Base-by-base conservation (phyloP, 2,888 invertebrate species). In the Dynastes tityus region DNA sequence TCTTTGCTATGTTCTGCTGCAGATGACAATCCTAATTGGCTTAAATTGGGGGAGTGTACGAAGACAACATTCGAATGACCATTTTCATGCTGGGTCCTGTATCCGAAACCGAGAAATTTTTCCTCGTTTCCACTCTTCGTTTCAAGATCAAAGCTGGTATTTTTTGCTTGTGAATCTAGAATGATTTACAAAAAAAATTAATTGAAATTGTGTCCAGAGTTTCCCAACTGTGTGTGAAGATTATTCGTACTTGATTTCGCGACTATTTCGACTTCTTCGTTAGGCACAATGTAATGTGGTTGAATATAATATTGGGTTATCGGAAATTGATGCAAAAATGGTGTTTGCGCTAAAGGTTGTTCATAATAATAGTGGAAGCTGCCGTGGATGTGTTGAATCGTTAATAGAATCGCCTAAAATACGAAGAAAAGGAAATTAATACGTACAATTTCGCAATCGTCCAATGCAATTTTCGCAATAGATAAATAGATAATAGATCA, bases 51-150 rank as follows among this genome's bases (percentile, higher is more conserved):
- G 11, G 86, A 86, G 22, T 83, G 82, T 75, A 85, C 79, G 78
- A 86, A 87, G 49, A 85, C 80, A 40, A 87, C 87, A 73, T 85
- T 85, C 2, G 86, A 85, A 74, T 78, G 82, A 0, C 84, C 86
- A 32, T 85, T 86, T 5, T 84, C 81, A 65, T 82, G 84, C 64
- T 84, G 82, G 1, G 85, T 87, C 27, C 83, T 82, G 76, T 87
- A 87, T 4, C 85, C 85, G 77, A 85, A 87, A 37, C 87, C 87
- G 6, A 82, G 80, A 61, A 82, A 82, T 65, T 81, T 80, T 53
- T 79, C 78, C 11, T 70, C 64, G 9, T 11, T 29, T 53, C 4
- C 22, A 45, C 53, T 61, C 16, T 53, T 63, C n/a, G n/a, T n/a
- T 61, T 76, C 16, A 22, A 6, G 55, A 58, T n/a, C 27, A 55